Evolutionary conservation across 2,113 vertebrate species (phyloP).

Genomic region (Strigops habroptila): DNA sequence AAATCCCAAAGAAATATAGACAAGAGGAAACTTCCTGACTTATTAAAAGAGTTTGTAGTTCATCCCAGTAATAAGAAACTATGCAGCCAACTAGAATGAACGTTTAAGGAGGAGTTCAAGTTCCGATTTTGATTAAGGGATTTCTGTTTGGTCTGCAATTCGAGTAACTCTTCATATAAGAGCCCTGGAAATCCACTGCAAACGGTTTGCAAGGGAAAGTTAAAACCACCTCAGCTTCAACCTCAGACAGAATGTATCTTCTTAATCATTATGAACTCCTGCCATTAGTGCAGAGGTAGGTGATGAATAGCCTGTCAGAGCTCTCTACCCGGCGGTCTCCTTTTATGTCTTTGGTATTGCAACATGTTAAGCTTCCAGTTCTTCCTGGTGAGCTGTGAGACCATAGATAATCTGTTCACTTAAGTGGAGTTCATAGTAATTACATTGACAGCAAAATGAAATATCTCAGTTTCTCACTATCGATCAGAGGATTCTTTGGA

Average conservation of each 20-base stretch:
- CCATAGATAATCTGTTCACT: neutral
- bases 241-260: neutral
- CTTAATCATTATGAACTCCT: neutral
- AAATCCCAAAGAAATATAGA: neutral
- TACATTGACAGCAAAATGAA: conserved; percentile 48
- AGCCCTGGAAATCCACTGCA: neutral
- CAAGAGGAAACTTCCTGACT: neutral
- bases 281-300: neutral
- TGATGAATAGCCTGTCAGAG: neutral
- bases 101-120: neutral
- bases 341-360: neutral
- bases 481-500: neutral
- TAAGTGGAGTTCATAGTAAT: conserved; percentile 25
- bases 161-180: neutral
- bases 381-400: neutral
- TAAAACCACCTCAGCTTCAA: conserved; percentile 24
- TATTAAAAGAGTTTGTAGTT: neutral
- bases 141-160: neutral
- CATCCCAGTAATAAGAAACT: neutral
- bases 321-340: neutral
- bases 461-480: conserved; percentile 23
- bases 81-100: neutral
- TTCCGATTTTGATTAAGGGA: conserved; percentile 8
- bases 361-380: neutral
- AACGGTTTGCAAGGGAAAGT: neutral